Evolutionary conservation across 1,140 invertebrate genomes (phyloP), one percentile per base, ranked within the genome.

Genomic region (Brachionus manjavacas): DNA sequence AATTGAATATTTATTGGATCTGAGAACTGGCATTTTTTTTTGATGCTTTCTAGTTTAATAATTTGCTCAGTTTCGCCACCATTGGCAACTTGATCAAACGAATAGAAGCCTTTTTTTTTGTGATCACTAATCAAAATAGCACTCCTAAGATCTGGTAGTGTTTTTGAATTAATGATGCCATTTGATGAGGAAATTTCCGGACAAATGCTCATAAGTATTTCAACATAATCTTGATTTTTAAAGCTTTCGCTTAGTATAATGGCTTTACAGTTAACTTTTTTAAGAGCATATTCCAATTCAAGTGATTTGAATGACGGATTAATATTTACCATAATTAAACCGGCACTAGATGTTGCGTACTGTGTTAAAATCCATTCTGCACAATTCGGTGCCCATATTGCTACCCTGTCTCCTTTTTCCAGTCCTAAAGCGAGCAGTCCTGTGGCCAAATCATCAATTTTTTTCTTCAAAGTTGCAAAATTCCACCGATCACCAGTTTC

Each of bases 341-440:
- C 97, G 11, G 93, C 92, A 85, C 95, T 92, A 0, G 93, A 92
- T 4, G 94, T 92, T 0, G 93, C 96, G 85, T 95, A 90, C 86
- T 93, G 91, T 0, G 92, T 91, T 0, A 96, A 86, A 4, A 94
- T 90, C 95, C 96, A 99, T 86, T 94, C 93, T 6, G 92, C 87
- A 28, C 91, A 91, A 89, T 98, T 99, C 0, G 95, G 95, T 0
- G 93, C 92, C 94, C 94, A 97, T 12, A 98, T 91, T 0, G 94
- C 96, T 2, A 99, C 86, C 7, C 94, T 88, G 87, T 99, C 96
- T 0, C 95, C 95, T 72, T 90, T 91, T 84, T 92, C 87, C 11
- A 98, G 87, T 0, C 95, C 95, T 11, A 96, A 87, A 28, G 92
- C 91, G 52, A 92, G 87, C 0, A 98, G 90, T 1, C 94, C 94